These are phyloP conservation scores for Lasioglossum figueresi DNA, from an alignment of 2,888 invertebrate genomes.

Conservation along the genomic window DNA sequence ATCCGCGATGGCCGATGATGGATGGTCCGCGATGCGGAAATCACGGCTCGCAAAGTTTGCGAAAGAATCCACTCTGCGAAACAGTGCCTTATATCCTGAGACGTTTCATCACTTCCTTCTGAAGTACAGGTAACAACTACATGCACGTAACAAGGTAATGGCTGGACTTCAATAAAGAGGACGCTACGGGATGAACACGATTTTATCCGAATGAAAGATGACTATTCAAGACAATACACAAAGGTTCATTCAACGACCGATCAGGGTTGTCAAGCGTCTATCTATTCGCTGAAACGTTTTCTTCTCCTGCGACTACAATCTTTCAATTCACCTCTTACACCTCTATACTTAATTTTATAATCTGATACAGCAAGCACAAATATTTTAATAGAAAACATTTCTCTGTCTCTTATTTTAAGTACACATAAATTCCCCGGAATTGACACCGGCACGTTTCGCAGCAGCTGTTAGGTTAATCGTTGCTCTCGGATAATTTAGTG, in stretches of 20 bases:
- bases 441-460: constrained; percentile 28
- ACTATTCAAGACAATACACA: constrained; percentile 7
- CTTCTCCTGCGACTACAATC: not conserved
- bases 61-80: constrained; percentile 68
- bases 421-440: constrained; percentile 33
- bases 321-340: not conserved
- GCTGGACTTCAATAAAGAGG: constrained; percentile 44
- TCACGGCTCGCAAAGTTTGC: constrained; percentile 60
- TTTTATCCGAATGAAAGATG: not conserved
- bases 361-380: not conserved
- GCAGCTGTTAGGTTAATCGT: constrained; percentile 28
- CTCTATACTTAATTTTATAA: not conserved
- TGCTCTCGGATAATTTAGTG: constrained; percentile 38
- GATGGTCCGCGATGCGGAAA: constrained; percentile 70
- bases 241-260: not conserved
- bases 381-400: not conserved
- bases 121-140: constrained; percentile 25
- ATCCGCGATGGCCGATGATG: constrained; percentile 68
- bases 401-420: not conserved
- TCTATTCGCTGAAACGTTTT: not conserved
- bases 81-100: constrained; percentile 61
- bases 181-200: constrained; percentile 4
- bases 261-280: constrained; percentile 8
- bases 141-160: constrained; percentile 52
- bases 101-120: constrained; percentile 64